These are phyloP conservation scores for Caenorhabditis uteleia DNA, from an alignment of 2,888 invertebrate genomes.

Conservation along the genomic window DNA sequence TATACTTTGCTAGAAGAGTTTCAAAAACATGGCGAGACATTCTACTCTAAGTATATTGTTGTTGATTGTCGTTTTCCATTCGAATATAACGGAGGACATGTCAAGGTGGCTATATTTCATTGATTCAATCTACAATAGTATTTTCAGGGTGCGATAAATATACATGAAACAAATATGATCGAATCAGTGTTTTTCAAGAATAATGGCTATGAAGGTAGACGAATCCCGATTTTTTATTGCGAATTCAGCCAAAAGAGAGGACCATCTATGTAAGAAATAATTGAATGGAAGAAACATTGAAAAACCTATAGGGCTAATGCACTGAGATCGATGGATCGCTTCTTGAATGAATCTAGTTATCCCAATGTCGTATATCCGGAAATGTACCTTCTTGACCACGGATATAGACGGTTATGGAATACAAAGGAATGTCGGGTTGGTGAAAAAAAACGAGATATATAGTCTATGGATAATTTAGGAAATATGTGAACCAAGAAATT, in stretches of 20 bases:
- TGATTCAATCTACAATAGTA: not conserved
- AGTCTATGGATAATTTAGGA: slow-evolving; percentile 2
- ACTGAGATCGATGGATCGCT: slow-evolving; percentile 84
- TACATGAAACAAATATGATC: slow-evolving; percentile 21
- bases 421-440: slow-evolving; percentile 12
- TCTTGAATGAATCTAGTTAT: slow-evolving; percentile 77
- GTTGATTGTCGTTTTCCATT: slow-evolving; percentile 51
- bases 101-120: slow-evolving; percentile 11
- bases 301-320: slow-evolving; percentile 74
- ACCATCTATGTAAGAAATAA: slow-evolving; percentile 77
- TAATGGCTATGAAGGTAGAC: not conserved
- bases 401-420: slow-evolving; percentile 80
- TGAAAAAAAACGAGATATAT: not conserved
- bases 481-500: slow-evolving; percentile 41
- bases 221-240: slow-evolving; percentile 72
- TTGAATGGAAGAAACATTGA: not conserved
- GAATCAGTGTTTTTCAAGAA: slow-evolving; percentile 30
- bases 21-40: slow-evolving; percentile 18
- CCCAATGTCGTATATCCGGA: slow-evolving; percentile 85
- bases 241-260: slow-evolving; percentile 96
- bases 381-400: slow-evolving; percentile 88
- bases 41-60: slow-evolving; percentile 23
- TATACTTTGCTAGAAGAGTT: slow-evolving; percentile 23
- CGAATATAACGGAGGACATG: slow-evolving; percentile 48
- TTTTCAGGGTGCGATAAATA: slow-evolving; percentile 25